These are phyloP conservation scores for Drosophila rufa DNA, from an alignment of 1,140 invertebrate genomes.

Conservation along the genomic window DNA sequence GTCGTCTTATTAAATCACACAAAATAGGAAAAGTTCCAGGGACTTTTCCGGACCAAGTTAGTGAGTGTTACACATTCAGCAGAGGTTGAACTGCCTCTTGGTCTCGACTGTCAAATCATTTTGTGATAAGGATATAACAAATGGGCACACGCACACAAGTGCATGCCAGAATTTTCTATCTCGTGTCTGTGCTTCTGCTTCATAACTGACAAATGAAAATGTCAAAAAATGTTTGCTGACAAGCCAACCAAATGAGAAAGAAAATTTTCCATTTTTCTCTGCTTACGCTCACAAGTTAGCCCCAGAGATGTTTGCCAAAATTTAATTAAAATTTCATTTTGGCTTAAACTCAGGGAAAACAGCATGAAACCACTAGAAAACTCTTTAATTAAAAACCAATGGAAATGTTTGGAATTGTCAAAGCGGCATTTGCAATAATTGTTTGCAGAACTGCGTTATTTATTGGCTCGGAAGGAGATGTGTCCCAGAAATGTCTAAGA, in stretches of 20 bases:
- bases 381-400: conserved; percentile 26
- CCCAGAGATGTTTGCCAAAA: conserved; percentile 31
- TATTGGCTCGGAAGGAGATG: background rate
- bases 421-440: conserved; percentile 1
- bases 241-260: conserved; percentile 66
- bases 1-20: conserved; percentile 63
- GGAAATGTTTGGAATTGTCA: background rate
- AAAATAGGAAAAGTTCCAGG: conserved; percentile 31
- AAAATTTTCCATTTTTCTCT: conserved; percentile 52
- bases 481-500: too few species aligned
- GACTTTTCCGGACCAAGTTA: conserved; percentile 2
- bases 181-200: conserved; percentile 36
- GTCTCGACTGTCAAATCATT: conserved; percentile 78
- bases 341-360: conserved; percentile 6
- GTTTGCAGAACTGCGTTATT: background rate
- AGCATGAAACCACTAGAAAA: conserved; percentile 26
- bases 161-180: conserved; percentile 46
- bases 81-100: conserved; percentile 66
- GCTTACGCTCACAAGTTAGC: conserved; percentile 4
- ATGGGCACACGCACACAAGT: conserved; percentile 45
- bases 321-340: conserved; percentile 66
- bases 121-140: conserved; percentile 74
- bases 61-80: conserved; percentile 23
- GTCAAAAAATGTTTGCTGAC: conserved; percentile 73
- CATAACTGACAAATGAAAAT: conserved; percentile 84